A percentile compares a stretch with the other conserved stretches of the same genome.
Evolutionary conservation across 1,140 invertebrate species (phyloP).

Genomic region (Drosophila leontia): DNA sequence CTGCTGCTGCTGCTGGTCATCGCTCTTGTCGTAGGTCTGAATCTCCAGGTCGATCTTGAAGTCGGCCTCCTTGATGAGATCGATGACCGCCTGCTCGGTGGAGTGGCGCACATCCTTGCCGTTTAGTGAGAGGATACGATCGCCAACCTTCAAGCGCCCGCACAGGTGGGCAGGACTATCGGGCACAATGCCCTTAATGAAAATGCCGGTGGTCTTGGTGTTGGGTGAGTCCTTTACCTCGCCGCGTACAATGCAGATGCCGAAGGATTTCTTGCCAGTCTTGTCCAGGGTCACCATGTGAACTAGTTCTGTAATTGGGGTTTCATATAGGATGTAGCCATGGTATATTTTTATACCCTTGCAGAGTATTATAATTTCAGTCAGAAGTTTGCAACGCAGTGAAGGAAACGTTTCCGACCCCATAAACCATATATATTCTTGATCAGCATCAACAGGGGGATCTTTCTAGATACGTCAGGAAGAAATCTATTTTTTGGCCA

Average conservation of each 20-base stretch:
- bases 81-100: constrained; percentile 97
- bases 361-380: no score
- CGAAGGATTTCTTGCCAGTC: constrained; percentile 87
- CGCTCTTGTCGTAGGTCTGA: constrained; percentile 90
- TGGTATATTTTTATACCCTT: not conserved
- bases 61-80: constrained; percentile 95
- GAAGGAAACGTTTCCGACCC: no score
- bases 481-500: no score
- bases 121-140: constrained; percentile 96
- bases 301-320: constrained; percentile 55
- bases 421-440: no score
- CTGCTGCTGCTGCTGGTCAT: constrained; percentile 40
- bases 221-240: constrained; percentile 87
- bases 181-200: constrained; percentile 98
- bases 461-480: no score
- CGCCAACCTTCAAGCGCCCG: constrained; percentile 95
- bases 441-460: no score
- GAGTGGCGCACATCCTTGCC: constrained; percentile 95
- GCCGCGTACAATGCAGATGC: constrained; percentile 98
- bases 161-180: constrained; percentile 97
- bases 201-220: constrained; percentile 94
- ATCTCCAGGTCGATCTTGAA: constrained; percentile 96
- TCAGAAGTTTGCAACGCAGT: no score
- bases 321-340: not conserved
- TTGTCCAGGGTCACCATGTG: constrained; percentile 81